Base-by-base conservation (phyloP, 1,140 invertebrate species). In the Leptoteleia sp. region DNA sequence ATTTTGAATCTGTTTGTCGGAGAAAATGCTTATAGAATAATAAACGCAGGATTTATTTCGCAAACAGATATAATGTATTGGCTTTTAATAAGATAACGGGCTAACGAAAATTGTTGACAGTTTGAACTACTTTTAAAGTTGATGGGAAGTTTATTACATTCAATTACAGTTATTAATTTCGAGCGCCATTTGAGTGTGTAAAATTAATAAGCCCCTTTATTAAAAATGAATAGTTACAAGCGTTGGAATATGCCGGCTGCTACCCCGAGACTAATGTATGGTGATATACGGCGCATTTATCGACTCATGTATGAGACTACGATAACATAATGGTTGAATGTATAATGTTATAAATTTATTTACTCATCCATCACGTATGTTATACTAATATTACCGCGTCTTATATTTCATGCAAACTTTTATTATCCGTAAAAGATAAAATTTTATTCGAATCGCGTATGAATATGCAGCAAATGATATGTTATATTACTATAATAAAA, bases 261-360 rank as follows among this genome's bases (percentile, higher is more conserved):
- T 31, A 61, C 9, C 8, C 57, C 29, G 68, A 54, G 22, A 62
- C 70, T 73, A 64, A 73, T 64, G 40, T 73, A 48, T 57, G 50
- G 35, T 64, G 59, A 73, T 73, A 57, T 57, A 73, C 50, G 38
- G 25, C 17, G 35, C 35, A 42, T 73, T 55, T 57, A 73, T 64
- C 70, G 59, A 57, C 35, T 64, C 50, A 50, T 57, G 70, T 64
- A 57, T 47, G 42, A 64, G 57, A 55, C 25, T 47, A 12, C 40
- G 70, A 73, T 73, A 64, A 64, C 59, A 33, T 64, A 64, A 64
- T 64, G 59, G 19, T 12, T 33, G 50, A 37, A 48, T 37, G 25
- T 55, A 57, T 40, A 55, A 57, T 48, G 22, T 35, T 55, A 25
- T 48, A 64, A 55, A 73, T 73, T 48, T 64, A 73, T 55, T 64